Conservation (phyloP, 2,888 invertebrate species). For the Drosophila hamatofila region DNA sequence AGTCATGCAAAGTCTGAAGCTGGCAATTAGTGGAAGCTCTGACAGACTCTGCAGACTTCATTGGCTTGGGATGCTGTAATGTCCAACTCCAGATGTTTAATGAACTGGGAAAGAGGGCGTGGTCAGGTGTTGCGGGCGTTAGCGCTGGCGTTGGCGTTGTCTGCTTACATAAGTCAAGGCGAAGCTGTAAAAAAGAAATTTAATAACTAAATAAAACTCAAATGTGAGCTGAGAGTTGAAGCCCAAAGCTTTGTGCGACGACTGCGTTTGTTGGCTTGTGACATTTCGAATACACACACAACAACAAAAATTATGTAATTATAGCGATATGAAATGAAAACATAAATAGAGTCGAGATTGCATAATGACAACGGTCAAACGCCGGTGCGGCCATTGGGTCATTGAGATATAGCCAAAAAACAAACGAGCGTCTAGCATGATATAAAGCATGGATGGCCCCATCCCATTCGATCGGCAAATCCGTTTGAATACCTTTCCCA, state of each 20-base stretch:
- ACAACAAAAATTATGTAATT: conserved; percentile 64
- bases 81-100: conserved; percentile 35
- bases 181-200: conserved; percentile 17
- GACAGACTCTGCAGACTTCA: conserved; percentile 21
- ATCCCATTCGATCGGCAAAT: conserved; percentile 4
- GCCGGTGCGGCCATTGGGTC: conserved; percentile 45
- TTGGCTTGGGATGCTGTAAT: conserved; percentile 36
- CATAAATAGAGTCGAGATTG: conserved; percentile 52
- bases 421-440: conserved; percentile 76
- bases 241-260: conserved; percentile 23
- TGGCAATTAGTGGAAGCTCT: conserved; percentile 48
- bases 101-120: conserved; percentile 50
- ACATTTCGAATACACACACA: conserved; percentile 61
- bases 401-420: conserved; percentile 55
- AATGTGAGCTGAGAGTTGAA: conserved; percentile 31
- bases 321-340: conserved; percentile 33
- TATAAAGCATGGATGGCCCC: conserved; percentile 48
- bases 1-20: conserved; percentile 44
- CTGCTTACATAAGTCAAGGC: conserved; percentile 35
- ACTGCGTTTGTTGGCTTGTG: conserved; percentile 73
- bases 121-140: not conserved
- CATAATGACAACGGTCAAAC: conserved; percentile 52
- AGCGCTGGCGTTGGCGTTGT: not conserved
- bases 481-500: conserved; percentile 21
- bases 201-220: conserved; percentile 38